phyloP scores from a whole-genome alignment of 2,113 vertebrate species.

The Laticauda laticaudata region DNA sequence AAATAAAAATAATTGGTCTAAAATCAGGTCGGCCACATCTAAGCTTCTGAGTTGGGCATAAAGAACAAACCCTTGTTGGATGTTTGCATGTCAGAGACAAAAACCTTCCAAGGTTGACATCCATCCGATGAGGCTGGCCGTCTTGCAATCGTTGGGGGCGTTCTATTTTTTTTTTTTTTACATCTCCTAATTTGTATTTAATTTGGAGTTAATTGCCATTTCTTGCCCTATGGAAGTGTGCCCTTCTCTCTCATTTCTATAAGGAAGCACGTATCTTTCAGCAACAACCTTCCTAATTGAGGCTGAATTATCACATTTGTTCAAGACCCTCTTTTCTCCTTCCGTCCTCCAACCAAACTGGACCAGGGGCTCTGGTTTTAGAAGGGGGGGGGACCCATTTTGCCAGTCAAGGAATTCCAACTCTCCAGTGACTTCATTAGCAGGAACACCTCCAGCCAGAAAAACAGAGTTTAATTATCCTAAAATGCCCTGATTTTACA shows the following conservation, averaged over 20 bases:
- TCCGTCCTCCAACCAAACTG: not conserved
- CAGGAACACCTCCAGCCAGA: slow-evolving; percentile 46
- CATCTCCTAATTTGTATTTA: not conserved
- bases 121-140: not conserved
- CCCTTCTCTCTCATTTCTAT: not conserved
- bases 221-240: not conserved
- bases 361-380: rapidly evolving
- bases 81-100: not conserved
- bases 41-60: not conserved
- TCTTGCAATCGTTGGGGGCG: rapidly evolving
- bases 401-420: slow-evolving; percentile 52
- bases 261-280: not conserved
- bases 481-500: not conserved
- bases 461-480: slow-evolving; percentile 24
- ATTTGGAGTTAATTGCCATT: not conserved
- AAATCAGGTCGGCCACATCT: not conserved
- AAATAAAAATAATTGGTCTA: not conserved
- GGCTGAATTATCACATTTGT: not conserved
- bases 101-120: not conserved
- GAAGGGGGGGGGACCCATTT: slow-evolving; percentile 20
- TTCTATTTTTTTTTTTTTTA: not conserved
- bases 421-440: slow-evolving; percentile 73
- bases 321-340: not conserved
- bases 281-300: not conserved
- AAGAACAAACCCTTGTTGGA: not conserved